Conservation (phyloP, 2,888 invertebrate genomes). For the Temnothorax rugatulus region DNA sequence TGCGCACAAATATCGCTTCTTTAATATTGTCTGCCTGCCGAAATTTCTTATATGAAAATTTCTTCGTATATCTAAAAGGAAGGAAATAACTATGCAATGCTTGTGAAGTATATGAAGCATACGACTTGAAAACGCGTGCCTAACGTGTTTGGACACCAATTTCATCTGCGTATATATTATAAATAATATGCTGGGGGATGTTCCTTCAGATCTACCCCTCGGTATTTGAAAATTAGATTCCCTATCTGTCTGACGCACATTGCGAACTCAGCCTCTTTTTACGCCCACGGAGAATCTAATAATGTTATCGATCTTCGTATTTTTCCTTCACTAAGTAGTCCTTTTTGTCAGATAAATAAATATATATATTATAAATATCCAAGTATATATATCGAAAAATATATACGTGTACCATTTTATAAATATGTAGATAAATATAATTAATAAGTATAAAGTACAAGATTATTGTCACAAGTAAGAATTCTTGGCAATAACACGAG, state of each 20-base stretch:
- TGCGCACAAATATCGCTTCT: conserved; percentile 30
- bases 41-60: conserved; percentile 77
- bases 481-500: conserved; percentile 56
- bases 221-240: conserved; percentile 84
- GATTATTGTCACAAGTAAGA: not conserved
- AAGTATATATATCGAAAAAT: not conserved
- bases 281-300: conserved; percentile 63
- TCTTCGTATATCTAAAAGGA: conserved; percentile 73
- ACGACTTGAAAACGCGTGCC: conserved; percentile 80
- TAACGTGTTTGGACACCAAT: conserved; percentile 84
- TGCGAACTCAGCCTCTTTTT: conserved; percentile 50
- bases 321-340: not conserved
- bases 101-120: conserved; percentile 48
- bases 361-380: conserved; percentile 5
- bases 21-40: conserved; percentile 55
- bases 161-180: conserved; percentile 79
- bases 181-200: conserved; percentile 85
- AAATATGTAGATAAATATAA: not conserved
- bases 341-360: not conserved
- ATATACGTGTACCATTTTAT: not conserved
- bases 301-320: not conserved
- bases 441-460: not conserved
- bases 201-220: conserved; percentile 78
- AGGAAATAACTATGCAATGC: conserved; percentile 75
- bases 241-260: conserved; percentile 85